Base-by-base conservation (phyloP, 2,113 vertebrate species). In the Ramphastos sulfuratus region DNA sequence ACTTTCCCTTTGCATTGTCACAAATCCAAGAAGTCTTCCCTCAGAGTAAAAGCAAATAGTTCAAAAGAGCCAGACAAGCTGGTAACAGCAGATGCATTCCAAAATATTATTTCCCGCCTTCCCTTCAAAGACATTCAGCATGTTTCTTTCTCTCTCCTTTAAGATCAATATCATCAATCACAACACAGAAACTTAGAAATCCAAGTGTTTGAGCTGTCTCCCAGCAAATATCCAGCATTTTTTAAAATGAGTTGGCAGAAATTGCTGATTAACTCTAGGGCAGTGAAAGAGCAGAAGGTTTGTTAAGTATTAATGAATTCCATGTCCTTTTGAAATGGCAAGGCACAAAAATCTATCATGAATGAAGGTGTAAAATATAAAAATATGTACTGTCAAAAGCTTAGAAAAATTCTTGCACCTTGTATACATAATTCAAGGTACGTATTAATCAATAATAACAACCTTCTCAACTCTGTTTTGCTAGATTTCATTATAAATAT, bases 151-250 rank as follows among this genome's bases (percentile, higher is more conserved):
- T 39, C 46, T 73, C 31, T 65, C 44, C 28, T 82, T 50, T 79
- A 56, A 73, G 75, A 89, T 85, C 76, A 76, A 75, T 82, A 87
- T 67, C 90, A 90, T 95, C 86, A 90, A 50, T 94, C 85, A 94
- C 25, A 81, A 60, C 24, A 63, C 31, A 30, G 44, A 90, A 89
- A 85, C 19, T 59, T 50, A 84, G 79, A 82, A 89, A 87, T 70
- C 50, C 37, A 63, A 69, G 39, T 75, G 59, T 77, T 81, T 54
- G 28, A 84, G 42, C 35, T 93, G 50, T 72, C 61, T 88, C 54
- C 6, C n/a, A 78, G n/a, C 7, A 88, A 95, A 89, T 54, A 55
- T 5, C 4, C 13, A 78, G 55, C 1, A 1, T 58, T 92, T 85
- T 73, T 83, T 66, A 28, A 78, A 94, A 83, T 60, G 58, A 74